A percentile compares a stretch with the other conserved stretches of the same genome.
phyloP scores from a whole-genome alignment of 2,113 vertebrate species.

The Haemorhous mexicanus region DNA sequence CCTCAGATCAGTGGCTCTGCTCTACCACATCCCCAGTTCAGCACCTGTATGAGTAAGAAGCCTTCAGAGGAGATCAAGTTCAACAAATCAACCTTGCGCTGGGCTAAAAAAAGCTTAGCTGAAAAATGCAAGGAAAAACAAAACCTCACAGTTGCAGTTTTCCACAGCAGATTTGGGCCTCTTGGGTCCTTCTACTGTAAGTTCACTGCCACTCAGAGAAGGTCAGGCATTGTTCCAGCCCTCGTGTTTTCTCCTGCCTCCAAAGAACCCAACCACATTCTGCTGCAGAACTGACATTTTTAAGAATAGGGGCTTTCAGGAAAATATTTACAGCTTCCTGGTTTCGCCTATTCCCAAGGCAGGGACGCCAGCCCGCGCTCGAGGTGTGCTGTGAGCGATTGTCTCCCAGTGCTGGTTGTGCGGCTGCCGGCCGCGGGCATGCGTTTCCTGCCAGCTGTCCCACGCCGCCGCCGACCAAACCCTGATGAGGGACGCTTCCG shows the following conservation, averaged over 20 bases:
- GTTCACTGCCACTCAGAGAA: conserved; percentile 41
- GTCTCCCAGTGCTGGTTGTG: not conserved
- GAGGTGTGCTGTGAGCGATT: not conserved
- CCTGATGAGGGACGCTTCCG: not conserved
- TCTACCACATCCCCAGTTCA: not conserved
- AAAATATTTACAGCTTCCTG: conserved; percentile 58
- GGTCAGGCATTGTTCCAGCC: conserved; percentile 57
- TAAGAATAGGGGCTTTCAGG: conserved; percentile 39
- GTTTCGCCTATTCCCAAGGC: not conserved
- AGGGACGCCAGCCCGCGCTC: accelerated
- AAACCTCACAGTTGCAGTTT: conserved; percentile 50
- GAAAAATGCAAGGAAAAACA: conserved; percentile 12
- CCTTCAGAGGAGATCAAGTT: not conserved
- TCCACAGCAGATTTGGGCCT: not conserved
- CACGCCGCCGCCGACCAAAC: not conserved
- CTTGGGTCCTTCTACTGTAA: conserved; percentile 56
- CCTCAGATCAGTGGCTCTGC: accelerated
- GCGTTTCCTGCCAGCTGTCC: conserved; percentile 53
- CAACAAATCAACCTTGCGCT: not conserved
- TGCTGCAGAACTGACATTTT: not conserved
- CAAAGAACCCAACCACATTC: not conserved
- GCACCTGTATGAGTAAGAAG: not conserved
- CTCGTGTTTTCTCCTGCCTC: not conserved
- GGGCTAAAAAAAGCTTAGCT: conserved; percentile 28
- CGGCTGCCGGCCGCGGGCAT: accelerated